Base-by-base conservation (phyloP, 1,140 invertebrate species). In the Euborellia annulipes region DNA sequence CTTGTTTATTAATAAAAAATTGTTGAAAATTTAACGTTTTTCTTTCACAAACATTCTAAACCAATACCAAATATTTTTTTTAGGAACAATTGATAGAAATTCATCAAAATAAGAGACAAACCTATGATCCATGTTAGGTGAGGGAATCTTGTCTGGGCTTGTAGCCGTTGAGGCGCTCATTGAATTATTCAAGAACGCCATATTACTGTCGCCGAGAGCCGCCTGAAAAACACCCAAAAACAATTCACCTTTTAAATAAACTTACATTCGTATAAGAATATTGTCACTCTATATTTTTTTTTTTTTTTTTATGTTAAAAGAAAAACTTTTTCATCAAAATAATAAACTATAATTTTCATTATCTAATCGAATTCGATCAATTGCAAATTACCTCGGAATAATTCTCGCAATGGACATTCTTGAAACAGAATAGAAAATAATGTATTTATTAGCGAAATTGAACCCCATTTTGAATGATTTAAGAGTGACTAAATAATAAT, bases 191-290 rank as follows among this genome's bases (percentile, higher is more conserved):
- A 73, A 62, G 59, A 76, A 68, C 50, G 72, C 67, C 61, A 76
- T 64, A 52, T 75, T 76, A 51, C 68, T 72, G 51, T 78, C 75
- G 17, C 74, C 75, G 48, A 79, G 63, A 11, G 75, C 75, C 58
- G 73, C 75, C 75, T 79, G 62, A 42, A 65, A 66, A 63, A n/a
- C n/a, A n/a, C n/a, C n/a, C 22, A 43, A 27, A 16, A 20, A n/a
- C n/a, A n/a, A n/a, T n/a, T n/a, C 6, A 32, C 16, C 3, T 36
- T 13, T 36, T 45, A 2, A 34, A 45, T 13, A 30, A 14, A 41
- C 3, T n/a, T n/a, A n/a, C n/a, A n/a, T 62, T n/a, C n/a, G n/a
- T n/a, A n/a, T n/a, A n/a, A n/a, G n/a, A n/a, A n/a, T n/a, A n/a
- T 43, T 30, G 49, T 20, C 36, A 14, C 32, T 37, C 37, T 9